Conservation (phyloP, 2,113 vertebrate genomes). For the Hippoglossus stenolepis region DNA sequence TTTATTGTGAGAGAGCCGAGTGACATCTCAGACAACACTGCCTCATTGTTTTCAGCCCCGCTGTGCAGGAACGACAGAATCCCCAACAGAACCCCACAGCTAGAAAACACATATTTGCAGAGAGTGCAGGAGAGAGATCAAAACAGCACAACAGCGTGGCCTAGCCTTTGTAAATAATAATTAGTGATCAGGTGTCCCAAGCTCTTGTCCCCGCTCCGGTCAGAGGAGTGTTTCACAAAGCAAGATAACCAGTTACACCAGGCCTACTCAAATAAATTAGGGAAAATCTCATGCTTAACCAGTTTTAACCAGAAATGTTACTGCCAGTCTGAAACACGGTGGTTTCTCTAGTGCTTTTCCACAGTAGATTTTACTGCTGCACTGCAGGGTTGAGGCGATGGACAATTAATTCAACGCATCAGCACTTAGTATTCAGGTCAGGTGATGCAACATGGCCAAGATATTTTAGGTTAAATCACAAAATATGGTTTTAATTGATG, state of each 20-base stretch:
- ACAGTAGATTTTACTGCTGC: not conserved
- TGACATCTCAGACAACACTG: constrained; percentile 60
- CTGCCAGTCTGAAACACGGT: constrained; percentile 3
- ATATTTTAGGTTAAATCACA: too few relatives aligned
- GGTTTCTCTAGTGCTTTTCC: not conserved
- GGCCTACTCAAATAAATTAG: constrained; percentile 7
- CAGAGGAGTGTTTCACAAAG: constrained; percentile 17
- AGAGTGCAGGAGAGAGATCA: constrained; percentile 29
- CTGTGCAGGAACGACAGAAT: constrained; percentile 50
- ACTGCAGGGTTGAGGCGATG: not conserved
- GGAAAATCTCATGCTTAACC: constrained; percentile 7
- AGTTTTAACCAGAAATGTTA: constrained; percentile 12
- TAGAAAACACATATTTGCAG: constrained; percentile 51
- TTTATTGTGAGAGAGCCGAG: constrained; percentile 45
- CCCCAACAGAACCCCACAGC: constrained; percentile 51
- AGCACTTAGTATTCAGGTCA: too few relatives aligned
- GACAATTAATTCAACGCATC: constrained; percentile 16
- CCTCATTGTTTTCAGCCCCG: constrained; percentile 55
- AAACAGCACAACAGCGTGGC: constrained; percentile 31
- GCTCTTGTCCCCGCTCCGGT: constrained; percentile 3
- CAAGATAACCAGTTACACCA: constrained; percentile 19
- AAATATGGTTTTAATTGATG: too few relatives aligned
- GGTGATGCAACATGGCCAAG: too few relatives aligned
- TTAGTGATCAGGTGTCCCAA: constrained; percentile 27
- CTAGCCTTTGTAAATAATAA: constrained; percentile 43